These are phyloP conservation scores for Macrophya alboannulata DNA, from an alignment of 2,888 invertebrate genomes.

Conservation along the genomic window DNA sequence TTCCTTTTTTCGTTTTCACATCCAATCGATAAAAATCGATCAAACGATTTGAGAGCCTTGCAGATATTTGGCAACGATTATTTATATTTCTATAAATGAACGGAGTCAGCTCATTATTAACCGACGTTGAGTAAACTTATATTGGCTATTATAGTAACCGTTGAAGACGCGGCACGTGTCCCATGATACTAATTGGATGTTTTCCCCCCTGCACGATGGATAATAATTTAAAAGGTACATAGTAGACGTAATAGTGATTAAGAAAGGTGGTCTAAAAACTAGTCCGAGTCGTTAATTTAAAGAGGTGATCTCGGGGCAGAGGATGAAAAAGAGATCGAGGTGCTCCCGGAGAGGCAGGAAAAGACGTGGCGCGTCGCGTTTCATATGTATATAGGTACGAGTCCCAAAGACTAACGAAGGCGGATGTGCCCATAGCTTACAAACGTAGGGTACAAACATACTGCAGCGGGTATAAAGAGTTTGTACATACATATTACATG, in stretches of 20 bases:
- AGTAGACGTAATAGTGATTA: constrained; percentile 19
- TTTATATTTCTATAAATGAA: background rate
- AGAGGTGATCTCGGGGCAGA: constrained; percentile 4
- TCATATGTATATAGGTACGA: too few relatives aligned
- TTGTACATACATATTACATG: constrained; percentile 61
- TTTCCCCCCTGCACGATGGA: background rate
- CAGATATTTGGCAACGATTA: background rate
- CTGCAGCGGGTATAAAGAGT: constrained; percentile 60
- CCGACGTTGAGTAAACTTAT: background rate
- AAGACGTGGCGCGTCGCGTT: background rate
- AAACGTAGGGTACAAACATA: constrained; percentile 44
- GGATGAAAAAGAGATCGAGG: constrained; percentile 1
- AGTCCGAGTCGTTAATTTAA: constrained; percentile 6
- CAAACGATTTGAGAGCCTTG: background rate
- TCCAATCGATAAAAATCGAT: background rate
- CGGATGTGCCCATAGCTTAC: constrained; percentile 55
- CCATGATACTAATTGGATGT: constrained; percentile 23
- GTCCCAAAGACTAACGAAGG: constrained; percentile 51
- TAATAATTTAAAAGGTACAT: constrained; percentile 28
- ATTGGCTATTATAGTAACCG: background rate
- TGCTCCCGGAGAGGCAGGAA: constrained; percentile 17
- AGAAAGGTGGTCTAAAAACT: constrained; percentile 3
- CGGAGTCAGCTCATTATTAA: background rate
- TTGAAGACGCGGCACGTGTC: constrained; percentile 17
- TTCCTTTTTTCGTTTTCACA: background rate